phyloP scores from a whole-genome alignment of 2,797 vertebrate genomes.

The Limnodromus scolopaceus region DNA sequence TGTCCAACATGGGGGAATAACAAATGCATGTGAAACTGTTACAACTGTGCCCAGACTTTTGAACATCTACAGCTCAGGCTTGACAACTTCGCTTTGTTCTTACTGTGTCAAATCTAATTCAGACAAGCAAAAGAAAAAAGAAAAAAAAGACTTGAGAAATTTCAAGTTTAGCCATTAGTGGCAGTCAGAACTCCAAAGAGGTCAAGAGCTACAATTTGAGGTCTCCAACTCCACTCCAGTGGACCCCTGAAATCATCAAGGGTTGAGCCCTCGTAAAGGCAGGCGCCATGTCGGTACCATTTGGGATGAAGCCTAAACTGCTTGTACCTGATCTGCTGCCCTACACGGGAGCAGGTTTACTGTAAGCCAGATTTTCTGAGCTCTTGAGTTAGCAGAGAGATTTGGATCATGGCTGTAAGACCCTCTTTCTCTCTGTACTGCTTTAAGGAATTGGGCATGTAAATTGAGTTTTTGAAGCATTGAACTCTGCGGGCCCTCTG shows the following conservation, averaged over 20 bases:
- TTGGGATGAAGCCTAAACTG: background rate
- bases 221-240: background rate
- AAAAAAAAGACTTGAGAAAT: background rate
- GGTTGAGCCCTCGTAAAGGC: background rate
- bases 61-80: background rate
- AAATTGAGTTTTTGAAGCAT: background rate
- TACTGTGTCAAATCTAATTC: background rate
- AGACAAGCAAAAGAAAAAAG: background rate
- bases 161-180: background rate
- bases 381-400: background rate
- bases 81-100: background rate
- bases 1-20: background rate
- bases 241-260: background rate
- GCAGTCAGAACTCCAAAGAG: background rate
- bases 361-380: background rate
- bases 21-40: background rate
- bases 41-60: background rate
- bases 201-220: background rate
- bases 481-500: background rate
- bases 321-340: background rate
- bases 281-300: fast-evolving
- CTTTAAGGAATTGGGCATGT: background rate
- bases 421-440: background rate
- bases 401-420: background rate
- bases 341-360: background rate